phyloP scores from a whole-genome alignment of 2,113 vertebrate genomes.

The Amazona vittata region DNA sequence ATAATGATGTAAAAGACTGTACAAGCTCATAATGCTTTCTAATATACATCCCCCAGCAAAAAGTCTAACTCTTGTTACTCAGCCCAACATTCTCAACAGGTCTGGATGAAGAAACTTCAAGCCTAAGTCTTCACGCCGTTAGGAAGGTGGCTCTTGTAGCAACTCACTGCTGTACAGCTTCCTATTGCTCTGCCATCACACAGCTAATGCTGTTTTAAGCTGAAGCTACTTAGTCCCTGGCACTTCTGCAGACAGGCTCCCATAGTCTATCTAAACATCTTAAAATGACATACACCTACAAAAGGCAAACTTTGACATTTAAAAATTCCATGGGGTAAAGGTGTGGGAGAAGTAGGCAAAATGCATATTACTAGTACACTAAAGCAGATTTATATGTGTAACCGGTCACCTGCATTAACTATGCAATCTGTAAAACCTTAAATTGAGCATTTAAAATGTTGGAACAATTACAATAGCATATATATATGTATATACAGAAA shows the following conservation, averaged over 20 bases:
- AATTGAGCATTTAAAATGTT: not conserved
- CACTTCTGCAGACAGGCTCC: not conserved
- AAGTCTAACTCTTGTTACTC: not conserved
- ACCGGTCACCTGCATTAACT: not conserved
- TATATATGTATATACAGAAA: not conserved
- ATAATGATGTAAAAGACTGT: not conserved
- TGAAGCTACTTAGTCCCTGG: not conserved
- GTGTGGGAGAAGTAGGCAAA: not conserved
- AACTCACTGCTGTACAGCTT: not conserved
- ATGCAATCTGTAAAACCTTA: not conserved
- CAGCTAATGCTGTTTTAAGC: not conserved
- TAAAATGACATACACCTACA: not conserved
- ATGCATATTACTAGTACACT: not conserved
- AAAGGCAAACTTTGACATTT: not conserved
- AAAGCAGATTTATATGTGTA: not conserved
- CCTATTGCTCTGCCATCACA: not conserved
- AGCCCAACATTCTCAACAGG: not conserved
- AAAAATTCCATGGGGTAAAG: not conserved
- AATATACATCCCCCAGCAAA: not conserved
- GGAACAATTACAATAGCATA: not conserved
- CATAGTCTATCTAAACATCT: not conserved
- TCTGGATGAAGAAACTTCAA: not conserved
- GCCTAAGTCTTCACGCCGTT: not conserved
- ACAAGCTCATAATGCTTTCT: not conserved
- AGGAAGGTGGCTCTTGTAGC: not conserved